Evolutionary conservation across 2,888 invertebrate genomes (phyloP), one percentile per base, ranked within the genome.

Genomic region (Lithosia quadra): DNA sequence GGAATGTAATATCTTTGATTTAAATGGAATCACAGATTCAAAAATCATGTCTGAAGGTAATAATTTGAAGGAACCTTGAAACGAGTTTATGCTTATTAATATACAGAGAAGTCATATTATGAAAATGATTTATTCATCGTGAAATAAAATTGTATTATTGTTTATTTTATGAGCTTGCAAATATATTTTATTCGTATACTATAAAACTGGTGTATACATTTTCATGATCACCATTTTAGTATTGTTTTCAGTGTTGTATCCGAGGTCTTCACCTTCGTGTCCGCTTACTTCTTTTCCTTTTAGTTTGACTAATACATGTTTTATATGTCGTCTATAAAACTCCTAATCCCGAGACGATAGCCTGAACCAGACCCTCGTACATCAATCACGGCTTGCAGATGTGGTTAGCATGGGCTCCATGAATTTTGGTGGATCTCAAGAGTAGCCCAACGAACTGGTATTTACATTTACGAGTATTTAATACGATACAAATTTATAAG

Each of bases 31-130:
- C 21, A 4, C 36, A 58, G 43, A 59, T 63, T 53, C 15, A 39
- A 65, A 70, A 73, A 63, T 68, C 75, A 71, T 78, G 79, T 75
- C 65, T 68, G 36, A 65, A 67, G 66, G 72, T 69, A 80, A 75
- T 78, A 22, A 65, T 72, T 65, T 66, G 36, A 70, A 22, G 22
- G 64, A 68, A 68, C 68, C 69, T 76, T 74, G 74, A 39, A 69
- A 67, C 55, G 49, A 36, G 53, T 63, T 58, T 33, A 55, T 49
- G 56, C 21, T 67, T 58, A 68, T 57, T 67, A 68, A 58, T 67
- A 61, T 28, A 66, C 56, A 60, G 69, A 68, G 49, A 58, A 67
- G 55, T 55, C 73, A 75, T 22, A 65, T 65, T 63, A 58, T 9
- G 18, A 65, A 4, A 4, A 60, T 70, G 63, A 76, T 69, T 65